Evolutionary conservation across 2,797 vertebrate genomes (phyloP).

Genomic region (Danio aesculapii): DNA sequence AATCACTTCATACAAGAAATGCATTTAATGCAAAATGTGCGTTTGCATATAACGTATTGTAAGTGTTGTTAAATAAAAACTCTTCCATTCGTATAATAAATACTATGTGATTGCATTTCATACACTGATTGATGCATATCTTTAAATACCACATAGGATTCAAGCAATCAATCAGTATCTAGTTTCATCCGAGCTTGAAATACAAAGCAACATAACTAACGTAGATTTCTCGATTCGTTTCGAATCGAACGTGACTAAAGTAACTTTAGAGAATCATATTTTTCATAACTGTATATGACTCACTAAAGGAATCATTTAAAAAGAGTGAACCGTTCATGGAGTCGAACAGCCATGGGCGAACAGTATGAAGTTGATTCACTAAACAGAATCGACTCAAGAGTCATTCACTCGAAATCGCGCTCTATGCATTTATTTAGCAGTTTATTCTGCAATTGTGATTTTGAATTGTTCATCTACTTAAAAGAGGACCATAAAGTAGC

Average conservation of each 20-base stretch:
- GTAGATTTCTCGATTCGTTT: not conserved
- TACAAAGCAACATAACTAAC: not conserved
- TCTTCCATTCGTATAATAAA: not conserved
- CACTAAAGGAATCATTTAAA: constrained; percentile 3
- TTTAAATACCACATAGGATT: not conserved
- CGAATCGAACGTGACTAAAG: not conserved
- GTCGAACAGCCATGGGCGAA: not conserved
- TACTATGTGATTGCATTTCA: not conserved
- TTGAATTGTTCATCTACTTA: no score
- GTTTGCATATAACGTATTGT: not conserved
- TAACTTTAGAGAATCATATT: not conserved
- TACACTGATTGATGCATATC: not conserved
- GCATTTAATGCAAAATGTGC: not conserved
- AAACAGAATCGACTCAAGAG: no score
- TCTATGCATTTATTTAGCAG: no score
- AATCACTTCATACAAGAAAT: not conserved
- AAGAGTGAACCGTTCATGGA: not conserved
- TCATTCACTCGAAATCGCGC: no score
- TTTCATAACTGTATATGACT: not conserved
- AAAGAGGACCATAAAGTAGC: no score
- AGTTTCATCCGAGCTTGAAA: not conserved
- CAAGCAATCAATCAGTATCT: not conserved
- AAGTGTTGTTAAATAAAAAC: not conserved
- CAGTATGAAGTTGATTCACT: no score
- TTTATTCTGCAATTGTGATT: no score